These are phyloP conservation scores for Parthenolecanium corni DNA, from an alignment of 2,888 invertebrate species.

Conservation along the genomic window DNA sequence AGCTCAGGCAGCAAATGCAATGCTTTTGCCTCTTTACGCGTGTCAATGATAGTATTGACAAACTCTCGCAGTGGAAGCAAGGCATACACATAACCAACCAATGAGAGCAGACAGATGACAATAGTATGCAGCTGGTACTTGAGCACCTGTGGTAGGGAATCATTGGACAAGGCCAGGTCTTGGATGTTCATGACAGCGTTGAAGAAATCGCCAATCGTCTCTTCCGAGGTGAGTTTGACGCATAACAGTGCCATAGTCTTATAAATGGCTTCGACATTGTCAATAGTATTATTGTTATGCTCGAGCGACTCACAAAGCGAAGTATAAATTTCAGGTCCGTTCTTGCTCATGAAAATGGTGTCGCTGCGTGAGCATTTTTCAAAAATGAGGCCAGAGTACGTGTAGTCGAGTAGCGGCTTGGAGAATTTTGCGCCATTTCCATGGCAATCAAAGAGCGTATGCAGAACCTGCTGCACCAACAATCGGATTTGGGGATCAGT, in stretches of 20 bases:
- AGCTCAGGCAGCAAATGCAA: constrained; percentile 64
- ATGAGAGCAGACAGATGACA: constrained; percentile 55
- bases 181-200: constrained; percentile 63
- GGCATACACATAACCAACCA: constrained; percentile 54
- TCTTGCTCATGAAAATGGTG: constrained; percentile 89
- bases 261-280: constrained; percentile 80
- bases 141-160: constrained; percentile 51
- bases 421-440: constrained; percentile 60
- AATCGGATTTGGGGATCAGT: constrained; percentile 72
- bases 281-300: constrained; percentile 63
- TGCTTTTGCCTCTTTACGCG: constrained; percentile 41
- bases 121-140: constrained; percentile 72
- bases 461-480: constrained; percentile 86
- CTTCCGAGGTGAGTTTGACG: constrained; percentile 77
- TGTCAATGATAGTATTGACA: constrained; percentile 52
- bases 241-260: constrained; percentile 83
- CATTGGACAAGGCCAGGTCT: constrained; percentile 30
- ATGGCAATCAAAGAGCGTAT: constrained; percentile 85
- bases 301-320: constrained; percentile 72
- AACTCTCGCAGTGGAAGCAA: constrained; percentile 53
- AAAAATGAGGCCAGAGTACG: constrained; percentile 56
- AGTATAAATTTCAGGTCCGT: constrained; percentile 72
- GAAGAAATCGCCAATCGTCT: constrained; percentile 78
- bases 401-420: constrained; percentile 39
- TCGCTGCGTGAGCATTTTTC: constrained; percentile 88